A percentile compares a stretch with the other conserved stretches of the same genome.
Conservation (phyloP, 2,113 vertebrate genomes). For the Grammomys surdaster region DNA sequence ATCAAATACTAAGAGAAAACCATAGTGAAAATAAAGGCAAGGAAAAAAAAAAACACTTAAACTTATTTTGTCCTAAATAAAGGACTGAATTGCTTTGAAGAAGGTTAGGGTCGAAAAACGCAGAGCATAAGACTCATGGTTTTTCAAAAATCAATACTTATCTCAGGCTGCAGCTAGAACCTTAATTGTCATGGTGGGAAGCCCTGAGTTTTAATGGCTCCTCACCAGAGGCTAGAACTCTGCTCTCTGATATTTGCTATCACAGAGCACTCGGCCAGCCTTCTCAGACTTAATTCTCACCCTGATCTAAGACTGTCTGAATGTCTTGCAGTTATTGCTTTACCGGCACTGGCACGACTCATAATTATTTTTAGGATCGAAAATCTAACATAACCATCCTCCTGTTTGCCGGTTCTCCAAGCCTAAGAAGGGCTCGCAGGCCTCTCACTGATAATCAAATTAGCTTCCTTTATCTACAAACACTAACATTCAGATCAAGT, state of each 20-base stretch:
- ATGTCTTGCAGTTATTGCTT: constrained; percentile 69
- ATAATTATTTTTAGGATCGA: constrained; percentile 78
- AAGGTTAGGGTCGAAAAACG: neutral
- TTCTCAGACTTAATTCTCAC: constrained; percentile 45
- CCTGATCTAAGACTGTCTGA: constrained; percentile 71
- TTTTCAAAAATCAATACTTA: constrained; percentile 59
- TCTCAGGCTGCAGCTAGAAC: constrained; percentile 37
- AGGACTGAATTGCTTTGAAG: neutral
- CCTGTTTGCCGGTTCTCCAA: neutral
- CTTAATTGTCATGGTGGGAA: constrained; percentile 49
- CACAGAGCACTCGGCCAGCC: neutral
- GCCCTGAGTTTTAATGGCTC: constrained; percentile 37
- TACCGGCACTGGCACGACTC: constrained; percentile 71
- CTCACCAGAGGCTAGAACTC: constrained; percentile 41
- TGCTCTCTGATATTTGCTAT: constrained; percentile 24
- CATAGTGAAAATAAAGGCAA: neutral
- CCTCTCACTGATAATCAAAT: neutral
- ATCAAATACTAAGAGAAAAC: neutral
- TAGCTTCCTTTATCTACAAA: constrained; percentile 44
- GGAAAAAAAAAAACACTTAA: constrained; percentile 33
- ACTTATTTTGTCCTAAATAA: constrained; percentile 5
- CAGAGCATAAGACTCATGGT: constrained; percentile 9
- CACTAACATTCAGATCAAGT: neutral
- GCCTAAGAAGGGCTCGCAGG: neutral
- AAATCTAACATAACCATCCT: constrained; percentile 20